Conservation (phyloP, 1,140 invertebrate species). For the Centruroides sculpturatus region DNA sequence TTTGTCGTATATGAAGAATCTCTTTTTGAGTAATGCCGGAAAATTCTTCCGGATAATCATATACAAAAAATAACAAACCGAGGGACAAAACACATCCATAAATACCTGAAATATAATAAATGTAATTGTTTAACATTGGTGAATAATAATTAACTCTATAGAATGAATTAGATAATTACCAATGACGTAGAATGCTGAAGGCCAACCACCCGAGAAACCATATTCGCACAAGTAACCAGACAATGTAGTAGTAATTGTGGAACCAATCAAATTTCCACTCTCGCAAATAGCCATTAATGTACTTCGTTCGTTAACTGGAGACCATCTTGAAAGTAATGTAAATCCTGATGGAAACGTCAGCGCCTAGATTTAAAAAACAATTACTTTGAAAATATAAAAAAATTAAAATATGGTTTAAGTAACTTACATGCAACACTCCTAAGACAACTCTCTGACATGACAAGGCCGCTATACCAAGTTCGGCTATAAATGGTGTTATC, state of each 20-base stretch:
- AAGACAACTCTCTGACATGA: slow-evolving; percentile 27
- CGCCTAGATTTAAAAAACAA: no score
- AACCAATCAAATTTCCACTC: slow-evolving; percentile 23
- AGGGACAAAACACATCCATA: no score
- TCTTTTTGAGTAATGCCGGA: no score
- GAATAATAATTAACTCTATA: slow-evolving; percentile 32
- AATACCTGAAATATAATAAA: no score
- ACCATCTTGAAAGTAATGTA: slow-evolving; percentile 26
- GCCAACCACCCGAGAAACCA: slow-evolving; percentile 40
- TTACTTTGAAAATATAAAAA: no score
- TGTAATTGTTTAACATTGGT: no score
- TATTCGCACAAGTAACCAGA: slow-evolving; percentile 25
- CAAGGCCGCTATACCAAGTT: slow-evolving; percentile 24
- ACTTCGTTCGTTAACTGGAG: slow-evolving; percentile 5
- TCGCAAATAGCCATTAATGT: slow-evolving; percentile 8
- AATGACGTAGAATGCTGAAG: slow-evolving; percentile 52
- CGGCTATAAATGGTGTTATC: slow-evolving; percentile 50
- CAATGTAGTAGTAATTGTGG: slow-evolving; percentile 21
- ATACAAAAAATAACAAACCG: no score
- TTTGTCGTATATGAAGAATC: no score
- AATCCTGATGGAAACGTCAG: slow-evolving; percentile 20
- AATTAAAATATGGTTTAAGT: no score
- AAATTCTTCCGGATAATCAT: no score
- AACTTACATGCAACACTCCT: slow-evolving; percentile 24
- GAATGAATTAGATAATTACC: slow-evolving; percentile 33